Conservation (phyloP, 2,888 invertebrate genomes). For the Eudasyphora cyanicolor region DNA sequence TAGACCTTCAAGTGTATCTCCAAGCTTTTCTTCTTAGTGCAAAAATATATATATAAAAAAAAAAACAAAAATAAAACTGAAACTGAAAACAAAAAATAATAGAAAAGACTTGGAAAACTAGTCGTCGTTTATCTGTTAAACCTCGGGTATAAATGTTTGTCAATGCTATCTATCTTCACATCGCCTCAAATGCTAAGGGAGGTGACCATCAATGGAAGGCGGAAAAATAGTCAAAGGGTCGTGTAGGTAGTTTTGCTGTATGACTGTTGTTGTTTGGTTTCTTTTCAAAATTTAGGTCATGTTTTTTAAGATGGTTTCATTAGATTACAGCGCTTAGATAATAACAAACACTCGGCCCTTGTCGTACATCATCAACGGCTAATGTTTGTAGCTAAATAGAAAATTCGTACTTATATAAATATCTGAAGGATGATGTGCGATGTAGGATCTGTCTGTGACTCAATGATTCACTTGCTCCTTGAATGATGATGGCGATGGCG, state of each 20-base stretch:
- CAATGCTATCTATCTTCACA: too few species aligned
- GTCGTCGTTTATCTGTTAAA: not conserved
- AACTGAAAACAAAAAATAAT: not conserved
- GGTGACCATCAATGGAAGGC: slow-evolving; percentile 1
- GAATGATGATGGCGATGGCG: slow-evolving; percentile 46
- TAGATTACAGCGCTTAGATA: slow-evolving; percentile 61
- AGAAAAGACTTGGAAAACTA: not conserved
- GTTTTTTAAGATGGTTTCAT: slow-evolving; percentile 68
- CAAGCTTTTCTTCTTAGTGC: slow-evolving; percentile 22
- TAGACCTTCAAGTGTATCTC: slow-evolving; percentile 48
- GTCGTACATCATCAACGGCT: not conserved
- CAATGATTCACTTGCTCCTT: slow-evolving; percentile 3
- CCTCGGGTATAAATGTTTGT: slow-evolving; percentile 19
- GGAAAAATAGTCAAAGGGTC: not conserved
- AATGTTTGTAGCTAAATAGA: not conserved
- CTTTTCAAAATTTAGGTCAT: slow-evolving; percentile 65
- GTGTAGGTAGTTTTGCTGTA: not conserved
- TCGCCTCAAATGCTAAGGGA: not conserved
- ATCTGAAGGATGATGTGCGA: not conserved
- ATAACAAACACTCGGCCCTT: not conserved
- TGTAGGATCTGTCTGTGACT: not conserved
- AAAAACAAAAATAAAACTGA: not conserved
- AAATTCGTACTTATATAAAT: not conserved
- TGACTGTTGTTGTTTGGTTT: slow-evolving; percentile 12
- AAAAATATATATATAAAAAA: slow-evolving; percentile 27